Evolutionary conservation across 2,113 vertebrate species (phyloP).

Genomic region (Phoxinus phoxinus): DNA sequence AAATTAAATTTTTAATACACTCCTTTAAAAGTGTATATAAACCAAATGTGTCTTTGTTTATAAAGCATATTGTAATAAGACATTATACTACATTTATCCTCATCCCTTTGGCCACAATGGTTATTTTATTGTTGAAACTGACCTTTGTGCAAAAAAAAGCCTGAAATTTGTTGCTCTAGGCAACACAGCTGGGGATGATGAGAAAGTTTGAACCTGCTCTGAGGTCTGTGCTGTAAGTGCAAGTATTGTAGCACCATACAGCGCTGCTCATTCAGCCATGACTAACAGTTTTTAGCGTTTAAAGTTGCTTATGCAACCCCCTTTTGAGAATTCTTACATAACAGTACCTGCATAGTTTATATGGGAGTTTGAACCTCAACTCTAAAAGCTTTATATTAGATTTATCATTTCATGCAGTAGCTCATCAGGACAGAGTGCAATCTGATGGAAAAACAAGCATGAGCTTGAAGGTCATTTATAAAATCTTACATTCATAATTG

Average conservation of each 20-base stretch:
- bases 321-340: constrained; percentile 50
- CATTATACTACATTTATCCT: not conserved
- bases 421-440: not conserved
- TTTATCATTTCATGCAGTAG: not conserved
- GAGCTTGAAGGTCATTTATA: not conserved
- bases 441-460: not conserved
- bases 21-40: not conserved
- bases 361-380: constrained; percentile 12
- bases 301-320: constrained; percentile 45
- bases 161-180: constrained; percentile 4
- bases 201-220: constrained; percentile 32
- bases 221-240: not conserved
- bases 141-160: not conserved
- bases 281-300: constrained; percentile 47
- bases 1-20: no score
- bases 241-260: constrained; percentile 32
- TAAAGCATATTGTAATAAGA: not conserved
- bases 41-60: not conserved
- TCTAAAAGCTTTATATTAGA: constrained; percentile 1
- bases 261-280: constrained; percentile 39
- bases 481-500: not conserved
- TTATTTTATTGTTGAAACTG: not conserved
- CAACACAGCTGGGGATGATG: constrained; percentile 15
- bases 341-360: constrained; percentile 36
- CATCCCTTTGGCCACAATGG: not conserved